Conservation (phyloP, 2,888 invertebrate genomes). For the Agrotis clavis region DNA sequence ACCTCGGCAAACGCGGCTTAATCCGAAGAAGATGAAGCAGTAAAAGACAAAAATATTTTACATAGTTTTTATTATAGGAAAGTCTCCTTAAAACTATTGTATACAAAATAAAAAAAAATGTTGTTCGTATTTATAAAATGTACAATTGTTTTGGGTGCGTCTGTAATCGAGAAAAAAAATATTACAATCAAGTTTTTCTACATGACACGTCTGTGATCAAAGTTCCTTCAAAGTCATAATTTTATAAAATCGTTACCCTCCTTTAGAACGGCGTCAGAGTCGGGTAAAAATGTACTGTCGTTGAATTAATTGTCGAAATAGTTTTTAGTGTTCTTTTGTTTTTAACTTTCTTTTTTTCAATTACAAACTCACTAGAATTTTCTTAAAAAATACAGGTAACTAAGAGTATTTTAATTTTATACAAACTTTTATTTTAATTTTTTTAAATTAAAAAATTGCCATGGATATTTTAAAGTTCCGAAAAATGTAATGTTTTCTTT, state of each 20-base stretch:
- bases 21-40: no score
- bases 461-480: constrained; percentile 67
- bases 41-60: constrained; percentile 35
- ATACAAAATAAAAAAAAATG: constrained; percentile 70
- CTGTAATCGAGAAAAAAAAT: constrained; percentile 50
- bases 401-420: constrained; percentile 72
- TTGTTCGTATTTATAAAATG: constrained; percentile 69
- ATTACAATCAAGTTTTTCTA: background rate
- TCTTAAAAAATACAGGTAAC: constrained; percentile 76
- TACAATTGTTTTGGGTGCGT: constrained; percentile 62
- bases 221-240: background rate
- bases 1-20: no score
- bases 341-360: constrained; percentile 35
- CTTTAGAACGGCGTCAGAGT: background rate
- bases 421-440: constrained; percentile 47
- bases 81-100: constrained; percentile 69
- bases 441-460: constrained; percentile 73
- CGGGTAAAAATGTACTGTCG: background rate
- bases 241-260: background rate
- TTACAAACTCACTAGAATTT: constrained; percentile 44
- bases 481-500: constrained; percentile 45
- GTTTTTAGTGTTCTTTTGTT: no score
- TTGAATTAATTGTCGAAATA: no score
- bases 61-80: constrained; percentile 71
- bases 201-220: background rate